These are phyloP conservation scores for Gadus chalcogrammus DNA, from an alignment of 2,113 vertebrate species.

Conservation along the genomic window DNA sequence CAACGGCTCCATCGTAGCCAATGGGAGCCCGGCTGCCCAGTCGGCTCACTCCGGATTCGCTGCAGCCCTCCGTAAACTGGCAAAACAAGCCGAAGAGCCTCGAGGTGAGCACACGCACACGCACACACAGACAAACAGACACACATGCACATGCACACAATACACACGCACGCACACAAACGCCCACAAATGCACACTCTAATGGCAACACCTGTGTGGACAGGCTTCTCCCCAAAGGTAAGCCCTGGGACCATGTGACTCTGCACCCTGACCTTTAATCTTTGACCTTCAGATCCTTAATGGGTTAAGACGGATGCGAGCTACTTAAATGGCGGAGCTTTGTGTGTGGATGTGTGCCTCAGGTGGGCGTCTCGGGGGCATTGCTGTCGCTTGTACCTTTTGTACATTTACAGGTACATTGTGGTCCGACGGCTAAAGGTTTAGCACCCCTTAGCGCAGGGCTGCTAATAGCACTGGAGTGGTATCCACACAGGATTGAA, in stretches of 20 bases:
- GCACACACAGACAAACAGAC: not conserved
- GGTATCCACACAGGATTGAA: constrained; percentile 50
- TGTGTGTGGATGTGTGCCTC: constrained; percentile 3
- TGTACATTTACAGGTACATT: constrained; percentile 6
- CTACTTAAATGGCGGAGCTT: not conserved
- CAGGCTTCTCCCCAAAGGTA: too few species aligned
- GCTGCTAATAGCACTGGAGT: constrained; percentile 44
- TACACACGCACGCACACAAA: too few species aligned
- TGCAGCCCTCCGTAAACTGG: constrained; percentile 97
- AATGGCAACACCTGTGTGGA: not conserved
- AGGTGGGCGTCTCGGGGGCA: too few species aligned
- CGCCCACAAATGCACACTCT: too few species aligned
- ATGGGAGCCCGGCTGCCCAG: constrained; percentile 92
- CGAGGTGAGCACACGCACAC: constrained; percentile 78
- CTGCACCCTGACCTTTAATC: too few species aligned
- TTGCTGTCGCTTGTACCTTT: not conserved
- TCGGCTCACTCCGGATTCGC: constrained; percentile 97
- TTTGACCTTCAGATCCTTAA: too few species aligned
- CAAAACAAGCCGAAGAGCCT: constrained; percentile 98
- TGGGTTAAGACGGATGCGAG: too few species aligned
- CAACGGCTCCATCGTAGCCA: constrained; percentile 95
- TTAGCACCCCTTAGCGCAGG: constrained; percentile 9
- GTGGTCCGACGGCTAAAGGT: not conserved
- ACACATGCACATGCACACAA: too few species aligned
- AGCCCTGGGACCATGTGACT: too few species aligned